Conservation (phyloP, 92 coral and sea anemone genomes). For the Epizoanthus scotinus region DNA sequence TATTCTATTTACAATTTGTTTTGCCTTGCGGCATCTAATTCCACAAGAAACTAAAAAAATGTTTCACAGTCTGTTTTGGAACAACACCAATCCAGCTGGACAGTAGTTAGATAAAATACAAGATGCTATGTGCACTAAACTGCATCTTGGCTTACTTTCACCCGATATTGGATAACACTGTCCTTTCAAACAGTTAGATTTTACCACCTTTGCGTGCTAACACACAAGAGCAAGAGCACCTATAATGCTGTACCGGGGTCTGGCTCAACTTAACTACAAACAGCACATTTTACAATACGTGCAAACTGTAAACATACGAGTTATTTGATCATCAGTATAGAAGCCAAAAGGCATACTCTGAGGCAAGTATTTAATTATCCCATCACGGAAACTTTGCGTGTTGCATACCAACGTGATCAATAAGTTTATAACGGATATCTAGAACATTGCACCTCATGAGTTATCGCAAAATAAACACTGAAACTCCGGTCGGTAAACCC, state of each 20-base stretch:
- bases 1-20: not conserved
- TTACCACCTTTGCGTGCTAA: not conserved
- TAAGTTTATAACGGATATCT: not conserved
- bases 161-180: not conserved
- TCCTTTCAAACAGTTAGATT: not conserved
- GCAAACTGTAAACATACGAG: not conserved
- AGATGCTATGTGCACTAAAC: not conserved
- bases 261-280: not conserved
- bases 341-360: not conserved
- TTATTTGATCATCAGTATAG: not conserved
- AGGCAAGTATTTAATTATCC: not conserved
- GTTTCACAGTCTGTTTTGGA: not conserved
- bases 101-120: not conserved
- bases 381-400: not conserved
- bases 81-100: not conserved
- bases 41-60: not conserved
- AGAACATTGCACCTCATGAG: not conserved
- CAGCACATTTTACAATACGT: not conserved
- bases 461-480: not conserved
- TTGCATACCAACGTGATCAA: not conserved
- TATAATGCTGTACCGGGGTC: not conserved
- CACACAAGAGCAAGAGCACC: not conserved
- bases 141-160: not conserved
- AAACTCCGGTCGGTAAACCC: not conserved
- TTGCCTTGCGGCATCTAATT: constrained; percentile 8